Evolutionary conservation across 2,888 invertebrate genomes (phyloP).

Genomic region (Gnatocerus cornutus): DNA sequence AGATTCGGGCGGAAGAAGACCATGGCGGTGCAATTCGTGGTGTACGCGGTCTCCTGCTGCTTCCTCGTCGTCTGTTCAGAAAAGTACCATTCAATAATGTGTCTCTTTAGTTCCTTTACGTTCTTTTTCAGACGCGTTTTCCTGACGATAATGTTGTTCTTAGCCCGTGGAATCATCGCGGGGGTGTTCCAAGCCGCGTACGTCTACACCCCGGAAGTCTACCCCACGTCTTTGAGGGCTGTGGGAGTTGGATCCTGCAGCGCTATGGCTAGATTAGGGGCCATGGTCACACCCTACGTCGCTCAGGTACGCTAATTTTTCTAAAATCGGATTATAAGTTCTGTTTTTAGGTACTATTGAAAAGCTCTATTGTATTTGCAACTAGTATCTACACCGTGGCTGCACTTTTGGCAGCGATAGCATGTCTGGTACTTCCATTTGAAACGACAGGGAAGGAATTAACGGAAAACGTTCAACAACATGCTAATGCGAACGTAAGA

Average conservation of each 20-base stretch:
- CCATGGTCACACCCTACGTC: slow-evolving; percentile 95
- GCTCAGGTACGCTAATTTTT: slow-evolving; percentile 82
- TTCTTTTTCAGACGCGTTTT: slow-evolving; percentile 76
- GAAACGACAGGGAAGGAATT: slow-evolving; percentile 87
- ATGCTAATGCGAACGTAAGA: slow-evolving; percentile 52
- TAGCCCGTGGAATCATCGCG: slow-evolving; percentile 93
- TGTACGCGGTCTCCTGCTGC: slow-evolving; percentile 84
- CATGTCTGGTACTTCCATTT: slow-evolving; percentile 87
- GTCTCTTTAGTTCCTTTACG: too few relatives aligned
- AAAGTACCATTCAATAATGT: slow-evolving; percentile 74
- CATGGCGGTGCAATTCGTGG: slow-evolving; percentile 93
- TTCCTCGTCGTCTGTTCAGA: slow-evolving; percentile 83
- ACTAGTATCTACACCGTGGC: slow-evolving; percentile 85
- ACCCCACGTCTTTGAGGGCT: slow-evolving; percentile 90
- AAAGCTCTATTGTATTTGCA: slow-evolving; percentile 82
- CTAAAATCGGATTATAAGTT: too few relatives aligned
- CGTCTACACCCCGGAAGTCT: slow-evolving; percentile 96
- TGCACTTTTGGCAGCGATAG: slow-evolving; percentile 83
- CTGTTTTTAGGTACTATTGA: slow-evolving; percentile 82
- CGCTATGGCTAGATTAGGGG: slow-evolving; percentile 92
- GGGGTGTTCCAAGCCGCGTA: slow-evolving; percentile 97
- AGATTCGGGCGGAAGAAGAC: slow-evolving; percentile 92
- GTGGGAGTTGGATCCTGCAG: slow-evolving; percentile 95
- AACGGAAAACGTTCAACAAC: slow-evolving; percentile 73
- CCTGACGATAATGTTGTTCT: slow-evolving; percentile 87